These are phyloP conservation scores for Rhinophrynus dorsalis DNA, from an alignment of 2,797 vertebrate species.

Conservation along the genomic window DNA sequence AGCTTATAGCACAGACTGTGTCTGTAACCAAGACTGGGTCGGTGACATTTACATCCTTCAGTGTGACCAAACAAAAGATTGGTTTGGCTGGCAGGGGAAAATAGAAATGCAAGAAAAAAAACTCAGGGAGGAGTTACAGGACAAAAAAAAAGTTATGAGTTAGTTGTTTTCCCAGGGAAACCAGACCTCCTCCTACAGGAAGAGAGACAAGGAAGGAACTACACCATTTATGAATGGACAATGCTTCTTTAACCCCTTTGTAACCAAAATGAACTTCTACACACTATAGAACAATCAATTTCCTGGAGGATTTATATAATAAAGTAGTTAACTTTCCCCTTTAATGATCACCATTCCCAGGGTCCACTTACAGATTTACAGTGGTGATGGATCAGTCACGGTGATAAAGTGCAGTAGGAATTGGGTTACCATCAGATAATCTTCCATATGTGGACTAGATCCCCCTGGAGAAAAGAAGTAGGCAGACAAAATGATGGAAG, in stretches of 20 bases:
- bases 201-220: constrained; percentile 67
- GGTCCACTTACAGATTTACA: neutral
- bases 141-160: constrained; percentile 28
- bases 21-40: constrained; percentile 20
- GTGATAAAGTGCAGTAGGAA: constrained; percentile 20
- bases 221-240: constrained; percentile 29
- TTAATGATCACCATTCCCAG: constrained; percentile 15
- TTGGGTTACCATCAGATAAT: constrained; percentile 35
- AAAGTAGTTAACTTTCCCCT: neutral
- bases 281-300: neutral
- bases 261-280: neutral
- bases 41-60: constrained; percentile 44
- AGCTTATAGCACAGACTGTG: constrained; percentile 35
- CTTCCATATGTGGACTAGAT: neutral
- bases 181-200: constrained; percentile 73
- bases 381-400: constrained; percentile 9
- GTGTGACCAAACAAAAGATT: constrained; percentile 50
- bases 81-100: constrained; percentile 54
- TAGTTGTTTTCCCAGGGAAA: constrained; percentile 74
- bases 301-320: neutral
- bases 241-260: constrained; percentile 30
- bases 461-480: constrained; percentile 10
- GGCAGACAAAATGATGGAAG: constrained; percentile 16
- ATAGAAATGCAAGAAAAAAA: constrained; percentile 52
- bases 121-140: constrained; percentile 12